Percentiles rank a stretch among this genome's conserved stretches.
These are phyloP conservation scores for Epinephelus coioides DNA, from an alignment of 2,797 vertebrate species.

Conservation along the genomic window DNA sequence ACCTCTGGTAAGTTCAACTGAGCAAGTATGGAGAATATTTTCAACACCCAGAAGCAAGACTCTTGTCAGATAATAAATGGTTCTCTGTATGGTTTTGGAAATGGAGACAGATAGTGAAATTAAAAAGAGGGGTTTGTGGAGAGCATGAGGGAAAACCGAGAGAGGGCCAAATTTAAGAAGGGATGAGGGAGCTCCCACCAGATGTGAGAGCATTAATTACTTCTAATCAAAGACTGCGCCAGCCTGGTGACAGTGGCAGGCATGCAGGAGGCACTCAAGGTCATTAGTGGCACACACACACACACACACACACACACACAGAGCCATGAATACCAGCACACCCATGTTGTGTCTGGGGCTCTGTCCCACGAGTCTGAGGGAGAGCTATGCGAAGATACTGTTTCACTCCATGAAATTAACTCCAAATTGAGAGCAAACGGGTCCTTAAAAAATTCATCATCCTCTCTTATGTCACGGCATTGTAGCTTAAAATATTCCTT, in stretches of 20 bases:
- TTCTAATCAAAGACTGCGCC: constrained; percentile 82
- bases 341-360: constrained; percentile 38
- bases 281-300: constrained; percentile 67
- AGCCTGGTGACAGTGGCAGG: constrained; percentile 73
- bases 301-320: constrained; percentile 31
- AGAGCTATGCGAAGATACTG: constrained; percentile 48
- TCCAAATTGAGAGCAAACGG: constrained; percentile 64
- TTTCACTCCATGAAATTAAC: constrained; percentile 76
- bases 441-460: constrained; percentile 61
- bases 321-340: constrained; percentile 42
- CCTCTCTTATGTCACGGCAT: constrained; percentile 33
- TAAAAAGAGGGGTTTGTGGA: constrained; percentile 33
- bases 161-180: constrained; percentile 62
- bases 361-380: constrained; percentile 38
- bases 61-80: constrained; percentile 47
- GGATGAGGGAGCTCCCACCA: constrained; percentile 70
- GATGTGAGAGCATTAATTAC: constrained; percentile 86
- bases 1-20: constrained; percentile 54
- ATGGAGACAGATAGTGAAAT: constrained; percentile 45
- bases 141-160: constrained; percentile 36
- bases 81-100: constrained; percentile 49
- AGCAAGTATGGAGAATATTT: constrained; percentile 46
- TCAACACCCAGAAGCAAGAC: constrained; percentile 41
- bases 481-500: constrained; percentile 45
- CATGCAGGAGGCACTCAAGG: constrained; percentile 81